Base-by-base conservation (phyloP, 2,113 vertebrate genomes). In the Speoplatyrhinus poulsoni region DNA sequence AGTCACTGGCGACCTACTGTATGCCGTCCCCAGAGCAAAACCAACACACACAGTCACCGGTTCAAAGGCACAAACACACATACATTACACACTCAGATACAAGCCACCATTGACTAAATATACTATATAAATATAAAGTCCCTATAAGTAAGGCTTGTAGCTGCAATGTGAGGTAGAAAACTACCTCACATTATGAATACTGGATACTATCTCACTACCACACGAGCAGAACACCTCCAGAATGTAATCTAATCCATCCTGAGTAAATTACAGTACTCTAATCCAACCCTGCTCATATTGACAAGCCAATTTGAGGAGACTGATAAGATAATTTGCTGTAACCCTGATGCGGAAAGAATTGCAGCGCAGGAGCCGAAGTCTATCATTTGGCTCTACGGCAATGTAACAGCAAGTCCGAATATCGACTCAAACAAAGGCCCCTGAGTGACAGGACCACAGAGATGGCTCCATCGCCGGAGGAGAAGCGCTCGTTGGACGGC, bases 341-440 rank as follows among this genome's bases (percentile, higher is more conserved):
- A 68, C 67, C 62, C 69, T 62, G 75, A 85, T 65, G 55, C 5
- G 33, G 52, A 63, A 69, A 32, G 74, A 52, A 60, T 79, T 72
- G 72, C 56, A 80, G 80, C 81, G 62, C 60, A 67, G 73, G 70
- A 75, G 76, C 64, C 60, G 13, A 56, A 55, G 64, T 73, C 77
- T 66, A 70, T 67, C 73, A 69, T 67, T 58, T 54, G 75, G 50
- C 76, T 84, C 69, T 67, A 69, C 76, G 69, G 70, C 70, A 75
- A 62, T 75, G 67, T 76, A 76, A 59, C 75, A 41, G 76, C 82
- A 80, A 75, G 83, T 26, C 84, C 82, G 70, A 70, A 72, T 86
- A 91, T 91, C 50, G 89, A 91, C 89, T 83, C 66, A 86, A 87
- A 86, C 82, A 83, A 81, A 72, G 17, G 63, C 70, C 73, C 46